A percentile compares a stretch with the other conserved stretches of the same genome.
phyloP scores from a whole-genome alignment of 2,888 invertebrate genomes.

The Gymnocheta viridis region DNA sequence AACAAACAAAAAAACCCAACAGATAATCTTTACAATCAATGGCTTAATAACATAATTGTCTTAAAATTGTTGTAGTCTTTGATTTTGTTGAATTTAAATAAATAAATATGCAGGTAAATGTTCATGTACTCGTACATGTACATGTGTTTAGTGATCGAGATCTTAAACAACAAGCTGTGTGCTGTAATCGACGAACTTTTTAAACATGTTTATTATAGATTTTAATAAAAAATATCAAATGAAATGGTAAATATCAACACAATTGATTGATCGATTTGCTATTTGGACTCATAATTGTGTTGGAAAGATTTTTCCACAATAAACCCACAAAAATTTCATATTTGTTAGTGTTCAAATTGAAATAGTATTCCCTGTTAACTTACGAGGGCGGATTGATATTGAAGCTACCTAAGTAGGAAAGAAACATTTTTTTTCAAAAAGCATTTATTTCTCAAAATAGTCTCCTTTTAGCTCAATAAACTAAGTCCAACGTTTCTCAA shows the following conservation, averaged over 20 bases:
- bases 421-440: no score
- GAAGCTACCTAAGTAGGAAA: no score
- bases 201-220: background rate
- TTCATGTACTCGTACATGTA: background rate
- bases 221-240: background rate
- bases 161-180: background rate
- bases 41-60: conserved; percentile 57
- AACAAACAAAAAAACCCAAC: background rate
- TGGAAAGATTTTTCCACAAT: no score
- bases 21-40: conserved; percentile 8
- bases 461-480: no score
- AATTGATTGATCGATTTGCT: no score
- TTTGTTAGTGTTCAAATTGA: no score
- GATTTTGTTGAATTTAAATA: background rate
- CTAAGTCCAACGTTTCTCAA: no score
- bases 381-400: no score
- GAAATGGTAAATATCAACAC: background rate
- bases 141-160: background rate
- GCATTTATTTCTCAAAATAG: no score
- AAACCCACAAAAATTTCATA: no score
- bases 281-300: no score
- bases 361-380: no score
- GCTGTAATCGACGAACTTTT: conserved; percentile 6
- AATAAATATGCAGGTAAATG: background rate
- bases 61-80: conserved; percentile 25